These are phyloP conservation scores for Philypnodon macrostomus DNA, from an alignment of 2,797 vertebrate genomes.

Conservation along the genomic window DNA sequence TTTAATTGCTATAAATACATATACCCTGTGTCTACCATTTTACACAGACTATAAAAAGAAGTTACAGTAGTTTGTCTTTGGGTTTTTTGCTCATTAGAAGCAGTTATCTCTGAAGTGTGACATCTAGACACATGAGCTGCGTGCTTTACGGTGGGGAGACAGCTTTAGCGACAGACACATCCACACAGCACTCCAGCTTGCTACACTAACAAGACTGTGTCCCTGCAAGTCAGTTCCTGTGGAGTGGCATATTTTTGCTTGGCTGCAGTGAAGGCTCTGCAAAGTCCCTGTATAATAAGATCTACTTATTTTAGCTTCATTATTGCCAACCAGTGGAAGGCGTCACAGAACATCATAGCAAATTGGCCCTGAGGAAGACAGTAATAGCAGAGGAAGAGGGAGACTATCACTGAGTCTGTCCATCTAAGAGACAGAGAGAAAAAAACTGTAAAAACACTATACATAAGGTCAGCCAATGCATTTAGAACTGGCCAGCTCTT, in stretches of 20 bases:
- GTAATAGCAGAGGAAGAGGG: constrained; percentile 37
- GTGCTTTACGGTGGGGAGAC: constrained; percentile 32
- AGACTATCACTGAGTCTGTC: constrained; percentile 12
- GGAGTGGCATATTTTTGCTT: constrained; percentile 48
- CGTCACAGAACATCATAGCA: constrained; percentile 51
- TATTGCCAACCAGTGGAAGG: constrained; percentile 41
- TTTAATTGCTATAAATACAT: background rate
- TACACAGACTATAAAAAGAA: constrained; percentile 31
- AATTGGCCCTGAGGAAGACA: constrained; percentile 53
- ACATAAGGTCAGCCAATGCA: background rate
- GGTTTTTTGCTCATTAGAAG: constrained; percentile 55
- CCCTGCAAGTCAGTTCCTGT: constrained; percentile 33
- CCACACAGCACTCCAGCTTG: constrained; percentile 23
- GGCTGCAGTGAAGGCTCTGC: constrained; percentile 22
- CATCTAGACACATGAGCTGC: constrained; percentile 41
- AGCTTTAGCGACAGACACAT: constrained; percentile 6
- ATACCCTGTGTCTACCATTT: background rate
- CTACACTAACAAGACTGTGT: constrained; percentile 50
- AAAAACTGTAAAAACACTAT: constrained; percentile 8
- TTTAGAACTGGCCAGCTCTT: background rate
- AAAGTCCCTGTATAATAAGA: constrained; percentile 56
- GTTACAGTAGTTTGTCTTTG: constrained; percentile 9
- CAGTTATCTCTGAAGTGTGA: constrained; percentile 50
- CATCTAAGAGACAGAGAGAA: constrained; percentile 1
- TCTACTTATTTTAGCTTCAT: constrained; percentile 63